Conservation (phyloP, 2,113 vertebrate species). For the Chelonoidis abingdonii region DNA sequence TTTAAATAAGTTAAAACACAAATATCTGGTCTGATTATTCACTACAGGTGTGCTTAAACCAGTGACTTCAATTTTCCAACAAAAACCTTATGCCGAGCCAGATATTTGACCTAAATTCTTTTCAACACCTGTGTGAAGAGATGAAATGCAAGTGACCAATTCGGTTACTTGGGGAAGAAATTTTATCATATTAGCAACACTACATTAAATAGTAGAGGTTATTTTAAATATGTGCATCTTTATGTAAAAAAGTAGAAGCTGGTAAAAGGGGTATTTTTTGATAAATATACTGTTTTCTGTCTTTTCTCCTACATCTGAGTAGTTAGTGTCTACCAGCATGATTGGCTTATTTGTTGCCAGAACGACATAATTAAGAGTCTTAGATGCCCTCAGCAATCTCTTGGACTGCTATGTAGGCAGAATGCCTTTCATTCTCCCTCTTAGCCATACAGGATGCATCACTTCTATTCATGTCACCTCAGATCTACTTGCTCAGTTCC, state of each 20-base stretch:
- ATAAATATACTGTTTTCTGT: not conserved
- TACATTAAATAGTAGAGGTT: not conserved
- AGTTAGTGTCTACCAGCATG: not conserved
- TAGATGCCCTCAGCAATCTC: not conserved
- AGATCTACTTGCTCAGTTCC: conserved; percentile 29
- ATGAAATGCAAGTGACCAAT: conserved; percentile 39
- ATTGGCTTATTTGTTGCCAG: not conserved
- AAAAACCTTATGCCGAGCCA: conserved; percentile 23
- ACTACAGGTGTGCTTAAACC: conserved; percentile 59
- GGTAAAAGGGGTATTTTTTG: not conserved
- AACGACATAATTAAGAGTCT: not conserved
- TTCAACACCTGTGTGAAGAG: conserved; percentile 7
- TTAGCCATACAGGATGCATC: not conserved
- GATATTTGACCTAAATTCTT: conserved; percentile 16
- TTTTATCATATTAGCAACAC: not conserved
- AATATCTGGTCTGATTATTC: conserved; percentile 50
- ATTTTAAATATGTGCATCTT: not conserved
- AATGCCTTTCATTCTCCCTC: conserved; percentile 31
- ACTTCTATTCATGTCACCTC: not conserved
- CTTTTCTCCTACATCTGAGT: not conserved
- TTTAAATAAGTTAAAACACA: not conserved
- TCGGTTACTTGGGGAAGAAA: conserved; percentile 1
- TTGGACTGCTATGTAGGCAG: not conserved
- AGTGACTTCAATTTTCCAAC: conserved; percentile 59
- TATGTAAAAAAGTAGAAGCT: not conserved